phyloP scores from a whole-genome alignment of 2,888 invertebrate genomes.

The Acrobasis repandana region DNA sequence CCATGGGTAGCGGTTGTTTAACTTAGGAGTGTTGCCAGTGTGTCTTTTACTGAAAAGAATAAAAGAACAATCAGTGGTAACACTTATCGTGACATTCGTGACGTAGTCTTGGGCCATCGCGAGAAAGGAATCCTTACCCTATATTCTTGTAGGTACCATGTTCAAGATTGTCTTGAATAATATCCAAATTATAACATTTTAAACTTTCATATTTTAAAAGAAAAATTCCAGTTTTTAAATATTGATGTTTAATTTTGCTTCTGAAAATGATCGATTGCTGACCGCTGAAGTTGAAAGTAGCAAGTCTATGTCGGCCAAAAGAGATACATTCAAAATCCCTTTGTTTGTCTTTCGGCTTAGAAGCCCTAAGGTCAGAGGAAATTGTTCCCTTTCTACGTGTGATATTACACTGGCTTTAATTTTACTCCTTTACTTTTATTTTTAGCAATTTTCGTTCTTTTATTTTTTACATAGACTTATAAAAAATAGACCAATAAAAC shows the following conservation, averaged over 20 bases:
- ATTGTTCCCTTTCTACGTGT: slow-evolving; percentile 50
- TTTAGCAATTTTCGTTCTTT: slow-evolving; percentile 21
- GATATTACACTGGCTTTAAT: slow-evolving; percentile 39
- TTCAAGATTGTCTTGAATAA: too few species aligned
- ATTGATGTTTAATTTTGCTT: not conserved
- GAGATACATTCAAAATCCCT: slow-evolving; percentile 35
- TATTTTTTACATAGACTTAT: not conserved
- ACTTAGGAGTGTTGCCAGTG: too few species aligned
- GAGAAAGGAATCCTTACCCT: too few species aligned
- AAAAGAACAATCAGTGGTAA: too few species aligned
- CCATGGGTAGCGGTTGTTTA: too few species aligned
- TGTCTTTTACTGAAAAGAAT: too few species aligned
- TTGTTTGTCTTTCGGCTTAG: slow-evolving; percentile 50
- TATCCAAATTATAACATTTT: too few species aligned
- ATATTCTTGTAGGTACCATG: too few species aligned
- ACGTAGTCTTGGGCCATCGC: too few species aligned
- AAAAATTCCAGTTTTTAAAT: too few species aligned
- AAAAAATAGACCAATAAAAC: not conserved
- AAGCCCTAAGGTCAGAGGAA: slow-evolving; percentile 49
- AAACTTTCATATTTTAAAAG: too few species aligned
- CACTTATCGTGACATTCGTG: too few species aligned
- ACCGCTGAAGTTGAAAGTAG: not conserved
- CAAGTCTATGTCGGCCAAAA: slow-evolving; percentile 5
- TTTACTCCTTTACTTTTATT: slow-evolving; percentile 30
- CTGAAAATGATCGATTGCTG: not conserved